Evolutionary conservation across 2,888 invertebrate genomes (phyloP).

Genomic region (Tridacna crocea): DNA sequence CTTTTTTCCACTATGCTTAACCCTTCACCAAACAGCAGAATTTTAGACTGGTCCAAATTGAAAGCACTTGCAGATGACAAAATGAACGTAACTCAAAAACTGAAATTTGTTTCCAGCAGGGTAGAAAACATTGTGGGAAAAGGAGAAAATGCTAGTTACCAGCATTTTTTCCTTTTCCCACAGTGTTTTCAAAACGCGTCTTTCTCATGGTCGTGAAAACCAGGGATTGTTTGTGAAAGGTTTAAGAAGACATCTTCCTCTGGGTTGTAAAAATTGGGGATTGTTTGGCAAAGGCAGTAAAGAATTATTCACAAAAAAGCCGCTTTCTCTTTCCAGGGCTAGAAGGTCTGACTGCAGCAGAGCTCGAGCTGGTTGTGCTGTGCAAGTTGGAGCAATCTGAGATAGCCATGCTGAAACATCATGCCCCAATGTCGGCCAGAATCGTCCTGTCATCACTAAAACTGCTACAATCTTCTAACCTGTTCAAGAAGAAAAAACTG

Average conservation of each 20-base stretch:
- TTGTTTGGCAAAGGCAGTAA: neutral
- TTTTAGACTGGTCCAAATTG: no score
- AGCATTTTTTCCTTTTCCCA: neutral
- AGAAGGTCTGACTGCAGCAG: constrained; percentile 77
- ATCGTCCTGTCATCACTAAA: constrained; percentile 78
- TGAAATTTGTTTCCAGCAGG: no score
- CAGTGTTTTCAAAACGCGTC: no score
- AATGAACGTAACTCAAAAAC: no score
- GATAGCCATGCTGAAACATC: constrained; percentile 81
- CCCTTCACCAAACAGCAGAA: no score
- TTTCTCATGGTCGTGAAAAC: no score
- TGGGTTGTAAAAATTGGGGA: neutral
- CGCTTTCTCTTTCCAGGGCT: constrained; percentile 62
- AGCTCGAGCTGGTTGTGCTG: constrained; percentile 81
- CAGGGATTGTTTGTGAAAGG: neutral
- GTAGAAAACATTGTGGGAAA: neutral
- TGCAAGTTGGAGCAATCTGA: constrained; percentile 79
- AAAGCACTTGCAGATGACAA: no score
- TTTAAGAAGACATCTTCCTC: neutral
- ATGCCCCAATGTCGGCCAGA: constrained; percentile 82
- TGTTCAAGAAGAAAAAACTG: constrained; percentile 70
- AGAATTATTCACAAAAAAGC: no score
- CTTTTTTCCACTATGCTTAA: no score
- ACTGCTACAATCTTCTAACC: constrained; percentile 74
- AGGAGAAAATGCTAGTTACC: neutral